Evolutionary conservation across 1,140 invertebrate species (phyloP).

Genomic region (Dendrolimus kikuchii): DNA sequence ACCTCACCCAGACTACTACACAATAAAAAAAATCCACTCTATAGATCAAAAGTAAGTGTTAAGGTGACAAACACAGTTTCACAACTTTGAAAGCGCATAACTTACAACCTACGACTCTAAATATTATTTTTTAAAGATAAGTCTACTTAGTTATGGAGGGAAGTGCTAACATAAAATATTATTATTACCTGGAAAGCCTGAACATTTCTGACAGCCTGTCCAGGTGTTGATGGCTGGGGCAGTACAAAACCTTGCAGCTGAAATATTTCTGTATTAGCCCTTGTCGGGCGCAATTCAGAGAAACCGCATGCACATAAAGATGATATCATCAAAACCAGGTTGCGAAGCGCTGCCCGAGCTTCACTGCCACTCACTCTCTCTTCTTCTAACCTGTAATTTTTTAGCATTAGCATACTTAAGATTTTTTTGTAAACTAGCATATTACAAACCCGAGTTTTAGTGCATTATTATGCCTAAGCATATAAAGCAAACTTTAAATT

Average conservation of each 20-base stretch:
- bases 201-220: slow-evolving; percentile 92
- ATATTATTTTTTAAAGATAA: too few relatives aligned
- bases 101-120: too few relatives aligned
- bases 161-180: background rate
- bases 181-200: slow-evolving; percentile 90
- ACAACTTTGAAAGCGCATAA: too few relatives aligned
- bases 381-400: slow-evolving; percentile 60
- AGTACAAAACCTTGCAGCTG: slow-evolving; percentile 94
- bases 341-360: slow-evolving; percentile 91
- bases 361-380: slow-evolving; percentile 81
- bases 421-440: background rate
- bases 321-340: slow-evolving; percentile 93
- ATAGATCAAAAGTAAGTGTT: too few relatives aligned
- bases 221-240: slow-evolving; percentile 91
- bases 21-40: too few relatives aligned
- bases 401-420: background rate
- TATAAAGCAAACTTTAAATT: too few relatives aligned
- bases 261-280: slow-evolving; percentile 91
- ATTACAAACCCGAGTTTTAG: too few relatives aligned
- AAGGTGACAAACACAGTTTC: too few relatives aligned
- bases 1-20: too few relatives aligned
- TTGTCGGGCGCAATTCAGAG: slow-evolving; percentile 88
- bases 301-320: slow-evolving; percentile 95
- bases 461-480: too few relatives aligned
- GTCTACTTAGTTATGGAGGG: too few relatives aligned